A percentile compares a stretch with the other conserved stretches of the same genome.
These are phyloP conservation scores for Lymantria monacha DNA, from an alignment of 2,888 invertebrate genomes.

Conservation along the genomic window DNA sequence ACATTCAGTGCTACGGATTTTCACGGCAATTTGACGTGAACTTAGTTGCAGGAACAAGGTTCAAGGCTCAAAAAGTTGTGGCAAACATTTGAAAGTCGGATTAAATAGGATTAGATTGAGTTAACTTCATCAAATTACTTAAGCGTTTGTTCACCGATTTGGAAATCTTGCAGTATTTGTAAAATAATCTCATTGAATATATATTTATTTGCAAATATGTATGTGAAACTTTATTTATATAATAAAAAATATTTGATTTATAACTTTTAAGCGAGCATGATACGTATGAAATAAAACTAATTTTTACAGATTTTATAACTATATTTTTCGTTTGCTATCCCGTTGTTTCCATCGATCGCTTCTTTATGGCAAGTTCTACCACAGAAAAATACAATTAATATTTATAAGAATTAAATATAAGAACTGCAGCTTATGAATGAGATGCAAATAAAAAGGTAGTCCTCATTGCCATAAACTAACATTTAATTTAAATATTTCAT, in stretches of 20 bases:
- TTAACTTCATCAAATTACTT: conserved; percentile 29
- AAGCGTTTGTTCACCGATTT: conserved; percentile 18
- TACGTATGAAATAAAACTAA: too few species aligned
- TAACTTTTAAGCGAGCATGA: too few species aligned
- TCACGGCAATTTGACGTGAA: conserved; percentile 23
- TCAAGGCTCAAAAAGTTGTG: conserved; percentile 20
- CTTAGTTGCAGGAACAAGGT: conserved; percentile 25
- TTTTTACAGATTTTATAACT: too few species aligned
- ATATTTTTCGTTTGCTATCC: too few species aligned
- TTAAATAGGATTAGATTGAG: conserved; percentile 22
- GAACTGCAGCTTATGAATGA: too few species aligned
- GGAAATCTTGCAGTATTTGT: conserved; percentile 10
- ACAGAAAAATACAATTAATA: too few species aligned
- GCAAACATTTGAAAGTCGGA: conserved; percentile 25
- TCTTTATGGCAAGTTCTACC: too few species aligned
- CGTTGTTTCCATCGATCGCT: too few species aligned
- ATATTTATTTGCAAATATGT: not conserved
- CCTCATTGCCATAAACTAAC: too few species aligned
- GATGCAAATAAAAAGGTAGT: too few species aligned
- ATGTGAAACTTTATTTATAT: not conserved
- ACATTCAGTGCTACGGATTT: conserved; percentile 19
- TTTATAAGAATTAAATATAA: too few species aligned
- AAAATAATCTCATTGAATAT: not conserved
- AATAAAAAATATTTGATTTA: not conserved
- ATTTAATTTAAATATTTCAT: too few species aligned